A percentile compares a stretch with the other conserved stretches of the same genome.
Evolutionary conservation across 2,113 vertebrate genomes (phyloP).

Genomic region (Hypanus sabinus): DNA sequence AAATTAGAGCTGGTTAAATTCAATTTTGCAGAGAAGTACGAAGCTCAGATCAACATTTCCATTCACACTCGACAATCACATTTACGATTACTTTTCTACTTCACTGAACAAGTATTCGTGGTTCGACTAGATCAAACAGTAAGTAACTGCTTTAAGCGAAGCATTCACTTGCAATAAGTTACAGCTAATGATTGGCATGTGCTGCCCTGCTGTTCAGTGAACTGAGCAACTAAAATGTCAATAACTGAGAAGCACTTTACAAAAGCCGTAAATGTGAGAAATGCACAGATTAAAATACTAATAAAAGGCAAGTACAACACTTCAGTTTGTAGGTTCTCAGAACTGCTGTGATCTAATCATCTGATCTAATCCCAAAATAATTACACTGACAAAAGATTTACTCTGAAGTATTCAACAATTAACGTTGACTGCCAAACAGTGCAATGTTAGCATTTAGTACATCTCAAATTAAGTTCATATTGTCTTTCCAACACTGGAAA

Average conservation of each 20-base stretch:
- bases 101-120: neutral
- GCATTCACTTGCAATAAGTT: neutral
- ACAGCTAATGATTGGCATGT: neutral
- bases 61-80: neutral
- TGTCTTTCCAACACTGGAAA: neutral
- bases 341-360: neutral
- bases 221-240: neutral
- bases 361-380: neutral
- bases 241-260: neutral
- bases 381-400: neutral
- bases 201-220: neutral
- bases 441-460: neutral
- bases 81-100: constrained; percentile 1
- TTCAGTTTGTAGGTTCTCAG: neutral
- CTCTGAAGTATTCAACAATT: neutral
- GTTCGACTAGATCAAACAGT: neutral
- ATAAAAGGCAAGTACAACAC: neutral
- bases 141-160: neutral
- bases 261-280: neutral
- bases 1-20: neutral
- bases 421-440: neutral
- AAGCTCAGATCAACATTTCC: neutral
- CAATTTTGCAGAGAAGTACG: neutral
- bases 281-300: neutral
- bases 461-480: neutral